Evolutionary conservation across 2,797 vertebrate genomes (phyloP).

Genomic region (Alca torda): DNA sequence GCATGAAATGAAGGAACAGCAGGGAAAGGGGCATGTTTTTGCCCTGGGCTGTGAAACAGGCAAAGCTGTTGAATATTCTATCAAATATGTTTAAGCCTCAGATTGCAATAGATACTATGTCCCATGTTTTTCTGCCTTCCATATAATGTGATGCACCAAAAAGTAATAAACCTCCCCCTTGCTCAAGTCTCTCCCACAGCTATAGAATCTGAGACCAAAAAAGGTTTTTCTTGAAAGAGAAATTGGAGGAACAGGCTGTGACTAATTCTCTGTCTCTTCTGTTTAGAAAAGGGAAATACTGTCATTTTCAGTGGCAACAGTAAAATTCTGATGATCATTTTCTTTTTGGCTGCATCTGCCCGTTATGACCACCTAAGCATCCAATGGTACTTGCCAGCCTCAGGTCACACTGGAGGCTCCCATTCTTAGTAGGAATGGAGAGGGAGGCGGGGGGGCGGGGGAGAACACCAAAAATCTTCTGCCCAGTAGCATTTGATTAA

Average conservation of each 20-base stretch:
- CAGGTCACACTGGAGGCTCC: background rate
- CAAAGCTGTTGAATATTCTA: constrained; percentile 7
- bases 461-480: background rate
- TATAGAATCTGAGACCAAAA: background rate
- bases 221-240: background rate
- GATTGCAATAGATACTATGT: background rate
- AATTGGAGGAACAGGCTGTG: background rate
- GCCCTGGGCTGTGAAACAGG: background rate
- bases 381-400: background rate
- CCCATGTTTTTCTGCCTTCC: background rate
- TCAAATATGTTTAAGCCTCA: constrained; percentile 7
- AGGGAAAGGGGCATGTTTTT: constrained; percentile 29
- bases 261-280: background rate
- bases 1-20: constrained; percentile 63
- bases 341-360: background rate
- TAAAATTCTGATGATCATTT: background rate
- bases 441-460: too few species aligned
- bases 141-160: background rate
- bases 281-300: background rate
- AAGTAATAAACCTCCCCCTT: background rate
- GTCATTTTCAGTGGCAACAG: background rate
- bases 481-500: constrained; percentile 15
- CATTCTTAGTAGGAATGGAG: background rate
- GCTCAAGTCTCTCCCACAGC: background rate
- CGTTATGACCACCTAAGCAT: background rate